These are phyloP conservation scores for Hypsopygia costalis DNA, from an alignment of 2,888 invertebrate species.

Conservation along the genomic window DNA sequence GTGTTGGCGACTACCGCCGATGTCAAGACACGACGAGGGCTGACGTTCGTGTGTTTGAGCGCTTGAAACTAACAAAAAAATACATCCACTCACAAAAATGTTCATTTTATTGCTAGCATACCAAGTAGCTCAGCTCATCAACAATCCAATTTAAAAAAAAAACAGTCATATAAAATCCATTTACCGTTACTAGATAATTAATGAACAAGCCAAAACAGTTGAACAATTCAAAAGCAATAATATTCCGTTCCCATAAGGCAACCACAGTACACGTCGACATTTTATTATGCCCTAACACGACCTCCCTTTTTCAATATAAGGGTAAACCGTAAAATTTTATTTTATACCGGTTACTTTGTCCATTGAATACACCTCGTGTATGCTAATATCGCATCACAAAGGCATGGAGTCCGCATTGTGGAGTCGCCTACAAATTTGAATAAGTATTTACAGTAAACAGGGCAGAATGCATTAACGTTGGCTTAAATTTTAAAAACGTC, in stretches of 20 bases:
- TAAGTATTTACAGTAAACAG: slow-evolving; percentile 75
- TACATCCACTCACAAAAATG: no score
- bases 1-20: no score
- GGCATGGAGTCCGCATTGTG: slow-evolving; percentile 55
- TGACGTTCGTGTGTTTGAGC: no score
- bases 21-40: no score
- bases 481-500: slow-evolving; percentile 79
- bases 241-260: slow-evolving; percentile 51
- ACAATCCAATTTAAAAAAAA: slow-evolving; percentile 19
- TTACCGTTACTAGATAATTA: no score
- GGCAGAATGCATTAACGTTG: slow-evolving; percentile 73
- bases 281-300: slow-evolving; percentile 62
- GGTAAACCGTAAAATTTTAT: slow-evolving; percentile 72
- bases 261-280: slow-evolving; percentile 48
- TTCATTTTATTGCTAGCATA: no score
- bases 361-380: slow-evolving; percentile 68
- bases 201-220: slow-evolving; percentile 15
- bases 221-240: slow-evolving; percentile 35
- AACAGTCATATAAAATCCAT: no score
- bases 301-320: slow-evolving; percentile 67
- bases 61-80: no score
- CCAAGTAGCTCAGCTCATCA: slow-evolving; percentile 17
- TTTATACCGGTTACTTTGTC: slow-evolving; percentile 69
- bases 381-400: slow-evolving; percentile 69
- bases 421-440: slow-evolving; percentile 72